Base-by-base conservation (phyloP, 2,797 vertebrate species). In the Ceyx erithaca region DNA sequence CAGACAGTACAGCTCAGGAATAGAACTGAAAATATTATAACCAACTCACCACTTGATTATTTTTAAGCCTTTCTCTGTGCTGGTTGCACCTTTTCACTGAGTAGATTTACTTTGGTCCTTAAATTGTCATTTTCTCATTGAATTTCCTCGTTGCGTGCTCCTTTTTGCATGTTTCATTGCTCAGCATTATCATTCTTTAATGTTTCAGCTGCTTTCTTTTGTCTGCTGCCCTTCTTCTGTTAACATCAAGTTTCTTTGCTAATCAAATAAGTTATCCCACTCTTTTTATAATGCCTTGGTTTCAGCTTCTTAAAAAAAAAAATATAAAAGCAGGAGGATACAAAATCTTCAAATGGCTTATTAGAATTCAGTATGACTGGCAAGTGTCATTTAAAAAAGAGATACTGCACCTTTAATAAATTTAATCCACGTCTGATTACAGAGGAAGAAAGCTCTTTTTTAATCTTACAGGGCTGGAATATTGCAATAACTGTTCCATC, bases 401-500 rank as follows among this genome's bases (percentile, higher is more conserved):
- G 91, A 97, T 95, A 80, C 94, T 67, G 96, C 94, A 94, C 97
- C 97, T 97, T 97, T 98, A 98, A 97, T 98, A 97, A 97, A 98
- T 97, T 97, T 98, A 97, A 98, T 97, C 97, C 97, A 96, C 59
- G 16, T 97, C 96, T 97, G 97, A 98, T 98, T 97, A 97, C 96
- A 94, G 89, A 96, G 90, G 95, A 97, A 97, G 94, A 96, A 97
- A 96, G 94, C 87, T 97, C 97, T 86, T 96, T 96, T 97, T 96
- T 98, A 98, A 98, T 98, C 98, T 98, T 96, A 87, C 95, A 94
- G 96, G 95, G 94, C 94, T 97, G 95, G 96, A 98, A 98, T 98
- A 98, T 98, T 98, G 97, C 98, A 98, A 98, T 98, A 98, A 98
- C 94, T 95, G 90, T 96, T 98, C 97, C 97, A 98, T 98, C 97